A percentile compares a stretch with the other conserved stretches of the same genome.
phyloP scores from a whole-genome alignment of 2,797 vertebrate genomes.

The Tragelaphus oryx region DNA sequence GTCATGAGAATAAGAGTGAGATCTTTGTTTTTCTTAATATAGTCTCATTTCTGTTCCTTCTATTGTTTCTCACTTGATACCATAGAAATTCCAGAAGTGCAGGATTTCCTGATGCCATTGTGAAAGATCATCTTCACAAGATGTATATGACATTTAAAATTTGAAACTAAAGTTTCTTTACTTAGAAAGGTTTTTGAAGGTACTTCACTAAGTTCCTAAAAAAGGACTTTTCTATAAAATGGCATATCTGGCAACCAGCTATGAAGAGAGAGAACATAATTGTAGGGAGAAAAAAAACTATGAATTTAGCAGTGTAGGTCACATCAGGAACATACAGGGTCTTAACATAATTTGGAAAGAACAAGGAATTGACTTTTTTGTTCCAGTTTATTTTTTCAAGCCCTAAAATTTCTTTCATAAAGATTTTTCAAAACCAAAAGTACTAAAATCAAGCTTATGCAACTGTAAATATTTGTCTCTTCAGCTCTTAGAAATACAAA shows the following conservation, averaged over 20 bases:
- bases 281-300: neutral
- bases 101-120: conserved; percentile 8
- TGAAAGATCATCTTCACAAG: neutral
- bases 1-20: conserved; percentile 7
- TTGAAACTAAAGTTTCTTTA: neutral
- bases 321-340: neutral
- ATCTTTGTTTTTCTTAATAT: neutral
- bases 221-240: neutral
- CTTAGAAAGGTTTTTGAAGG: neutral
- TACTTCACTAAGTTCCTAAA: neutral
- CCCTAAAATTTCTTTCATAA: neutral
- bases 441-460: neutral
- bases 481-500: neutral
- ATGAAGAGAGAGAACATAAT: neutral
- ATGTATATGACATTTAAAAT: neutral
- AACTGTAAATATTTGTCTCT: conserved; percentile 1
- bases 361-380: neutral
- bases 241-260: neutral
- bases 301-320: neutral
- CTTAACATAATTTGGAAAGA: conserved; percentile 19
- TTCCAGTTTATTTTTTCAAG: conserved; percentile 26
- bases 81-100: neutral
- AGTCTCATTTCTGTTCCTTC: neutral
- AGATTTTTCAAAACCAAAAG: conserved; percentile 20
- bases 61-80: neutral